Conservation (phyloP, 2,113 vertebrate genomes). For the Prietella phreatophila region DNA sequence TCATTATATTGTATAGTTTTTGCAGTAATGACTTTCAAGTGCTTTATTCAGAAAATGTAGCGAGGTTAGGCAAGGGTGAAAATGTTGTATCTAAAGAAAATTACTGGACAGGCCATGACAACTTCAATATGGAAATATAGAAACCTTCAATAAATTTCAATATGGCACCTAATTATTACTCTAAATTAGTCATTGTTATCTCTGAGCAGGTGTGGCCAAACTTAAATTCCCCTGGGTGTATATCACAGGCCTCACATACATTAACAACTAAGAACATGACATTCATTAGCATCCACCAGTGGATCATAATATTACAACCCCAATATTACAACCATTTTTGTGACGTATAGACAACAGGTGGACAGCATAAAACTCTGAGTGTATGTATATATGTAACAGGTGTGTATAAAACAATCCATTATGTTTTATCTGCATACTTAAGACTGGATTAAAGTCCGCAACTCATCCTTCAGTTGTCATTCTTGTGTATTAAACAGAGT, state of each 20-base stretch:
- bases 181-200: neutral
- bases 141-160: neutral
- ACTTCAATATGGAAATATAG: too few species aligned
- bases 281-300: slow-evolving; percentile 44
- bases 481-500: neutral
- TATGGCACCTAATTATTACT: neutral
- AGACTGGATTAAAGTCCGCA: slow-evolving; percentile 15
- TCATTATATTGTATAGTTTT: neutral
- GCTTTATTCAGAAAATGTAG: neutral
- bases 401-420: slow-evolving; percentile 28
- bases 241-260: neutral
- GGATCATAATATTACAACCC: slow-evolving; percentile 42
- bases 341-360: slow-evolving; percentile 48
- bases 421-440: slow-evolving; percentile 6
- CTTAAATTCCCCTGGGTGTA: neutral
- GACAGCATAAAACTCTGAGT: slow-evolving; percentile 29
- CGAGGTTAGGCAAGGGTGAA: neutral
- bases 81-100: neutral
- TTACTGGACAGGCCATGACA: neutral
- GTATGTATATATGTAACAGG: slow-evolving; percentile 32
- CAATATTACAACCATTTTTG: slow-evolving; percentile 40
- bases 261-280: slow-evolving; percentile 21
- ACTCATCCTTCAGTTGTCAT: slow-evolving; percentile 11
- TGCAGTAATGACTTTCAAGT: neutral
- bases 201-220: neutral